These are phyloP conservation scores for Hydraecia micacea DNA, from an alignment of 2,888 invertebrate species.

Conservation along the genomic window DNA sequence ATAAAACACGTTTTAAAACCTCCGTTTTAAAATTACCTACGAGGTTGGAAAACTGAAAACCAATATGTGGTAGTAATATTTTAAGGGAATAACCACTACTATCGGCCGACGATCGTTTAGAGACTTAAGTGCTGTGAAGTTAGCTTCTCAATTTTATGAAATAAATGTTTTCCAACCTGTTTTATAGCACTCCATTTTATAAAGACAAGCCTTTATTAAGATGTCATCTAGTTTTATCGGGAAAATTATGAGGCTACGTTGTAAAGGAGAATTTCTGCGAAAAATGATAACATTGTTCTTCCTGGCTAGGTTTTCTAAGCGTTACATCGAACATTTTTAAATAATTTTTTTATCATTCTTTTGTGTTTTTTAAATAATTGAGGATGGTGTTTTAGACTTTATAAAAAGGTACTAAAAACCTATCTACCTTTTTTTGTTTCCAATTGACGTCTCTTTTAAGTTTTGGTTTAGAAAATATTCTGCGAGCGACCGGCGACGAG, in stretches of 20 bases:
- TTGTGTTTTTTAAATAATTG: not conserved
- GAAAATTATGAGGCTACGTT: slow-evolving; percentile 50
- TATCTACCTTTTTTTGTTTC: not conserved
- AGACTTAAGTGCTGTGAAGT: slow-evolving; percentile 73
- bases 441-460: not conserved
- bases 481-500: not conserved
- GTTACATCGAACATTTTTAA: not conserved
- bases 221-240: slow-evolving; percentile 57
- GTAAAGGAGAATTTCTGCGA: slow-evolving; percentile 30
- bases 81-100: slow-evolving; percentile 78
- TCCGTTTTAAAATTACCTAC: slow-evolving; percentile 37
- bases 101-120: slow-evolving; percentile 75
- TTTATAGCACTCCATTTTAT: slow-evolving; percentile 62
- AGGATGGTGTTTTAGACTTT: not conserved
- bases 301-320: slow-evolving; percentile 12
- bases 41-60: slow-evolving; percentile 58
- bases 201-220: slow-evolving; percentile 65
- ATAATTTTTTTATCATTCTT: not conserved
- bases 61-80: slow-evolving; percentile 71
- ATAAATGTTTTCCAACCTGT: slow-evolving; percentile 66
- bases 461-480: not conserved
- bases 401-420: not conserved
- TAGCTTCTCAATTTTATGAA: slow-evolving; percentile 76
- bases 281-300: slow-evolving; percentile 33
- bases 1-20: slow-evolving; percentile 48